Conservation (phyloP, 1,140 invertebrate genomes). For the Solenopsis invicta region DNA sequence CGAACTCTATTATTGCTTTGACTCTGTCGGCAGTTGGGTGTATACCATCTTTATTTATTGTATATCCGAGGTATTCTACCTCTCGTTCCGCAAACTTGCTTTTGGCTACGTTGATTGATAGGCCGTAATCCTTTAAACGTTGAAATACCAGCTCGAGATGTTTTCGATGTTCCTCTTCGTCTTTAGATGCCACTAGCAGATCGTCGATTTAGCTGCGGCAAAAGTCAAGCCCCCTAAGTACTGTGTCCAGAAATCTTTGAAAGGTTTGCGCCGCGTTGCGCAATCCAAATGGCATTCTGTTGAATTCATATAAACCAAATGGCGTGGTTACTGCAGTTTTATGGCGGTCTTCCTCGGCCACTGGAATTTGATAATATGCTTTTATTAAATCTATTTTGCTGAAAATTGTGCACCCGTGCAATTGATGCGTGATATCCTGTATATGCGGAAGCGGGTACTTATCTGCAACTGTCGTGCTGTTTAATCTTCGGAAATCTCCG, state of each 20-base stretch:
- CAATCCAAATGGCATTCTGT: neutral
- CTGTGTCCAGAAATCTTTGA: neutral
- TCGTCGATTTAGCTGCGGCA: neutral
- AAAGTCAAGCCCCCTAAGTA: neutral
- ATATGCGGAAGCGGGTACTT: neutral
- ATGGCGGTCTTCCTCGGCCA: neutral
- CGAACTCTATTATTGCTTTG: fast-evolving
- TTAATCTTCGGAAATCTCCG: conserved; percentile 68
- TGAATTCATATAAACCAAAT: neutral
- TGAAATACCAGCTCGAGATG: neutral
- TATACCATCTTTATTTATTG: too few relatives aligned
- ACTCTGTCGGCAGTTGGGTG: neutral
- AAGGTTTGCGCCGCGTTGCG: neutral
- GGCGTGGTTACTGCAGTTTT: neutral
- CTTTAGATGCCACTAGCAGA: neutral
- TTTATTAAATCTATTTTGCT: neutral
- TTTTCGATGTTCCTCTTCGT: neutral
- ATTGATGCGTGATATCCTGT: neutral
- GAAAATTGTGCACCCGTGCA: neutral
- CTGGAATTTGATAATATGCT: neutral
- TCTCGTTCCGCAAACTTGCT: neutral
- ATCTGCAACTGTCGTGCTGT: conserved; percentile 77
- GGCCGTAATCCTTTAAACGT: neutral
- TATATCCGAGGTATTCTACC: neutral
- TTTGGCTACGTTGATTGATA: neutral